phyloP scores from a whole-genome alignment of 1,140 invertebrate species.

The Lordiphosa stackelbergi region DNA sequence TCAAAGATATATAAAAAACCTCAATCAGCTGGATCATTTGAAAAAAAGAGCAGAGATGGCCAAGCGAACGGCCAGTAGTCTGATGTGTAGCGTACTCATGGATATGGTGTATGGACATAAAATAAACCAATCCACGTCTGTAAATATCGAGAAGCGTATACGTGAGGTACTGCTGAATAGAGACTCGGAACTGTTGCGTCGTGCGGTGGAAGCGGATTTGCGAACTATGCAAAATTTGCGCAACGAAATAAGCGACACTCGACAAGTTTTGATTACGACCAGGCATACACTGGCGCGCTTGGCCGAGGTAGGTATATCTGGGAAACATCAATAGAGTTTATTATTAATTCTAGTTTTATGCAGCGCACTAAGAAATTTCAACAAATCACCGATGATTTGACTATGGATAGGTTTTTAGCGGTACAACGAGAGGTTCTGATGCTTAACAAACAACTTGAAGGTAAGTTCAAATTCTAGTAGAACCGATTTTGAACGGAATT shows the following conservation, averaged over 20 bases:
- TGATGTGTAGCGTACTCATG: conserved; percentile 8
- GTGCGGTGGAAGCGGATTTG: conserved; percentile 19
- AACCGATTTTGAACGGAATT: too few species aligned
- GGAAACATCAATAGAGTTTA: too few species aligned
- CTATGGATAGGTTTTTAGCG: conserved; percentile 27
- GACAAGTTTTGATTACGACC: conserved; percentile 13
- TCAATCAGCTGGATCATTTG: conserved; percentile 7
- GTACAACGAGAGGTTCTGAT: conserved; percentile 17
- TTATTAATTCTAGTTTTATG: neutral
- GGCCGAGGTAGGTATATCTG: conserved; percentile 19
- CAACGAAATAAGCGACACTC: conserved; percentile 31
- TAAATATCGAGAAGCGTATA: conserved; percentile 4
- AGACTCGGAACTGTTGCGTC: conserved; percentile 9
- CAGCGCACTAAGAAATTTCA: conserved; percentile 29
- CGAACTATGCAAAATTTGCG: conserved; percentile 17
- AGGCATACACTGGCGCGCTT: conserved; percentile 28
- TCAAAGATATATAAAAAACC: neutral
- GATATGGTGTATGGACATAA: neutral
- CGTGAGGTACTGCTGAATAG: conserved; percentile 8
- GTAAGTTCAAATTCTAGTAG: conserved; percentile 2
- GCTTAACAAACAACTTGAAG: conserved; percentile 14
- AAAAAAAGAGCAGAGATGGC: conserved; percentile 3
- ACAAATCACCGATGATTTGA: conserved; percentile 27
- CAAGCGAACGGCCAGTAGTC: neutral
- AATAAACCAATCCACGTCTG: neutral